phyloP scores from a whole-genome alignment of 1,140 invertebrate species.

The Eurosta solidaginis region DNA sequence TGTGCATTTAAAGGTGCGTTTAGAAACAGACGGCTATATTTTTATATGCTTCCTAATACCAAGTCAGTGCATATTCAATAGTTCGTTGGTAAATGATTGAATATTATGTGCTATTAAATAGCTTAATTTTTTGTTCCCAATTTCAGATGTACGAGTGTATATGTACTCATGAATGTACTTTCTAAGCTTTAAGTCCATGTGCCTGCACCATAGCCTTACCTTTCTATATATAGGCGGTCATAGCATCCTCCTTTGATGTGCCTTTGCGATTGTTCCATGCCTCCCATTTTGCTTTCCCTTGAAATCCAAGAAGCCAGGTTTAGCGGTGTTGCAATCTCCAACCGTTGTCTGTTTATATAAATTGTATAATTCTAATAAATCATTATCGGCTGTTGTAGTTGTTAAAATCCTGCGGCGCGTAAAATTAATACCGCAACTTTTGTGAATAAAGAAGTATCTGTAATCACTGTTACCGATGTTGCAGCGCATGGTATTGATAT shows the following conservation, averaged over 20 bases:
- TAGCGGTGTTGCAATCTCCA: slow-evolving; percentile 82
- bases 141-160: slow-evolving; percentile 19
- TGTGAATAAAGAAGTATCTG: slow-evolving; percentile 74
- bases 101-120: slow-evolving; percentile 13
- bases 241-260: slow-evolving; percentile 72
- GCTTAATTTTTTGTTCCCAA: slow-evolving; percentile 7
- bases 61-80: background rate
- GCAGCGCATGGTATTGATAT: slow-evolving; percentile 98
- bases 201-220: slow-evolving; percentile 46
- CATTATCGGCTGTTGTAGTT: slow-evolving; percentile 93
- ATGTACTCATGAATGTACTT: background rate
- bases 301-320: slow-evolving; percentile 90
- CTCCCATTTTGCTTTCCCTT: slow-evolving; percentile 97
- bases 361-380: slow-evolving; percentile 85
- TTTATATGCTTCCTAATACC: background rate
- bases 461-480: slow-evolving; percentile 94
- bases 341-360: slow-evolving; percentile 87
- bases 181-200: slow-evolving; percentile 54
- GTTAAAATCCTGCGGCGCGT: slow-evolving; percentile 90
- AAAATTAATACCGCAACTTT: slow-evolving; percentile 97
- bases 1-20: slow-evolving; percentile 30
- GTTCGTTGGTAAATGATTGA: background rate
- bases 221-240: slow-evolving; percentile 75
- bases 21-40: background rate
- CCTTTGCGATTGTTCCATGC: slow-evolving; percentile 89